phyloP scores from a whole-genome alignment of 2,113 vertebrate genomes.

The Archilochus colubris region DNA sequence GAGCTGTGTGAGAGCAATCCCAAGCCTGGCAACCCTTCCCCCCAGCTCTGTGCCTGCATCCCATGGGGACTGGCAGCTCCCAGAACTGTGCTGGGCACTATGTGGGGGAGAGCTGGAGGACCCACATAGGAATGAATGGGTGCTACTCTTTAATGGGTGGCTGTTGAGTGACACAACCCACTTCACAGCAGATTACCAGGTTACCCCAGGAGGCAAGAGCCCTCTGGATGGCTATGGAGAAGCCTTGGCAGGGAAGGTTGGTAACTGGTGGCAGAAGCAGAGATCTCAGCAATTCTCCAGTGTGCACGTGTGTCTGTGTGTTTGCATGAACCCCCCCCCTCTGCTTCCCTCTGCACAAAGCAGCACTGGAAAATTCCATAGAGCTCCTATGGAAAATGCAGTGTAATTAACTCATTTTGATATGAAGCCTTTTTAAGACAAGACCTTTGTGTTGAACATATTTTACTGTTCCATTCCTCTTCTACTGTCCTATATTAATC shows the following conservation, averaged over 20 bases:
- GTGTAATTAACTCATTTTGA: conserved; percentile 72
- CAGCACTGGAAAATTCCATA: conserved; percentile 40
- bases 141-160: background rate
- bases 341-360: background rate
- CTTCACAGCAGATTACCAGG: fast-evolving
- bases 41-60: background rate
- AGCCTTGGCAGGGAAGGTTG: background rate
- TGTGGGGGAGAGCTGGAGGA: background rate
- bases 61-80: background rate
- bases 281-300: background rate
- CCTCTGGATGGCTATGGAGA: background rate
- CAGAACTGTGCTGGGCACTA: background rate
- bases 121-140: background rate
- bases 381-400: conserved; percentile 7
- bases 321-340: background rate
- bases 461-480: conserved; percentile 78
- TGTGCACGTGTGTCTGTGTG: background rate
- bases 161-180: background rate
- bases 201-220: background rate
- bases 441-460: conserved; percentile 78
- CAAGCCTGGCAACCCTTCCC: background rate
- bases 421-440: conserved; percentile 66
- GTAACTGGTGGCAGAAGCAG: background rate
- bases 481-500: conserved; percentile 90
- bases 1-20: conserved; percentile 29